phyloP scores from a whole-genome alignment of 2,888 invertebrate genomes.

The Hirtodrosophila duncani region DNA sequence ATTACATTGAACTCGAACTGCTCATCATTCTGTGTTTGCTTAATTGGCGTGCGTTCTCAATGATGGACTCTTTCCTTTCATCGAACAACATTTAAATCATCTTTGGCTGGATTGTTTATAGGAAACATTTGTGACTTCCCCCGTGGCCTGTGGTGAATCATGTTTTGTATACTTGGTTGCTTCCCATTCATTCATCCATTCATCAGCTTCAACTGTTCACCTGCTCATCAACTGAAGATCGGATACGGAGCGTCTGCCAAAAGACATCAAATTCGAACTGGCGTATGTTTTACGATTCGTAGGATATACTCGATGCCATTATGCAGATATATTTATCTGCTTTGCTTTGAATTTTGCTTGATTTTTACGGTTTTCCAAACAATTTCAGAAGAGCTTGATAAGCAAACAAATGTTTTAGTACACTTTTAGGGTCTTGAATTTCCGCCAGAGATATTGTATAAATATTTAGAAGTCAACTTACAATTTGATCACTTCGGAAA shows the following conservation, averaged over 20 bases:
- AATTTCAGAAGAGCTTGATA: slow-evolving; percentile 48
- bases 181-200: slow-evolving; percentile 17
- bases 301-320: slow-evolving; percentile 9
- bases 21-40: too few species aligned
- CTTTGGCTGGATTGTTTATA: slow-evolving; percentile 38
- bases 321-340: slow-evolving; percentile 38
- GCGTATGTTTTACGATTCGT: slow-evolving; percentile 20
- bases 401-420: slow-evolving; percentile 42
- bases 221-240: too few species aligned
- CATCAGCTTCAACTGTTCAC: slow-evolving; percentile 20
- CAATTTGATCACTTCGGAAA: too few species aligned
- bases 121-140: background rate
- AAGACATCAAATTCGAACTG: slow-evolving; percentile 22
- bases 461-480: background rate
- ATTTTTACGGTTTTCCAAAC: slow-evolving; percentile 40
- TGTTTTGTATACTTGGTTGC: slow-evolving; percentile 12
- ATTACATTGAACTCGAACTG: too few species aligned
- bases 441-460: slow-evolving; percentile 8
- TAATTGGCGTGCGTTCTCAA: too few species aligned
- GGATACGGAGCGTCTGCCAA: slow-evolving; percentile 18
- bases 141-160: slow-evolving; percentile 31
- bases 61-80: slow-evolving; percentile 2
- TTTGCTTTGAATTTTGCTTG: slow-evolving; percentile 20
- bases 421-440: slow-evolving; percentile 19
- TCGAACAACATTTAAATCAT: slow-evolving; percentile 38